Evolutionary conservation across 2,888 invertebrate species (phyloP), one percentile per base, ranked within the genome.

Genomic region (Drosophila atroscutellata): DNA sequence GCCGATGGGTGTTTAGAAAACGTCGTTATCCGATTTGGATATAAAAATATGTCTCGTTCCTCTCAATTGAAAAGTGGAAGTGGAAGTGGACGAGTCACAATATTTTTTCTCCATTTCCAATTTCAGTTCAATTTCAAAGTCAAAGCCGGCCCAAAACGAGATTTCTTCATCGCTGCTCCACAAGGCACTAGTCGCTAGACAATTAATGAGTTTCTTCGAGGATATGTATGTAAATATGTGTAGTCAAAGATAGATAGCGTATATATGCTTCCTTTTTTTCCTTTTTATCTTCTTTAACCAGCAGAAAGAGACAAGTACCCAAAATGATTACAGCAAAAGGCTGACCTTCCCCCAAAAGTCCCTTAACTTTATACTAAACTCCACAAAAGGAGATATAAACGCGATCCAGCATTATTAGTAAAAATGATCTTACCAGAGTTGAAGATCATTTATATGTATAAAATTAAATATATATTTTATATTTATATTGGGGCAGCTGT

Each of bases 1-100:
- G 54, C 42, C 45, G 20, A 45, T 15, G 20, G 13, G 8, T 62
- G 59, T 57, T 79, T 70, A 62, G 79, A 77, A 77, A 79, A 79
- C 62, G 56, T 34, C 39, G 37, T 37, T 55, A 1, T n/a, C 39
- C 59, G n/a, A 51, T 75, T 79, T 69, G 70, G 75, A 32, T 18
- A 30, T 36, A 34, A 54, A 59, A 66, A 52, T 60, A 37, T 15
- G 45, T 9, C 36, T 49, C 30, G 39, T 64, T 66, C 72, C 68
- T 83, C 56, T 58, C 57, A 51, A 60, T 65, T 60, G 26, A 50
- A 62, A 65, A 51, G 24, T 67, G 45, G 39, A 52, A 56, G 39
- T 62, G 56, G 15, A 76, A 64, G 20, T 65, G 51, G 60, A 28
- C 34, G 50, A 52, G 37, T 26, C 13, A 32, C 57, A 54, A 56